These are phyloP conservation scores for Xiphorhynchus elegans DNA, from an alignment of 2,113 vertebrate genomes.

Conservation along the genomic window DNA sequence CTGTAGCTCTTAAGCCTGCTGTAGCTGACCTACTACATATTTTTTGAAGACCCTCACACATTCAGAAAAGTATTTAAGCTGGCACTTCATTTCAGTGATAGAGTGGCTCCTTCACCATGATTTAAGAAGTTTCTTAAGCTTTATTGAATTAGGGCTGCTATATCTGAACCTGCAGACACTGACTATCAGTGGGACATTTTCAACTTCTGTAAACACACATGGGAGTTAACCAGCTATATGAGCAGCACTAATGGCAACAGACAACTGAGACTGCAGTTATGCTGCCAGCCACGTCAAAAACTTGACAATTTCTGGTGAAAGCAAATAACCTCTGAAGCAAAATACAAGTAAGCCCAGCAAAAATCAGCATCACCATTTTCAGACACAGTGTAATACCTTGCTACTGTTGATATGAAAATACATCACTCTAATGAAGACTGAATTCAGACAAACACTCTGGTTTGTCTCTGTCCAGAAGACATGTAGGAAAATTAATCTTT, in stretches of 20 bases:
- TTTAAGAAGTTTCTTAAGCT: neutral
- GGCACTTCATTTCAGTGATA: neutral
- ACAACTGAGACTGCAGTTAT: neutral
- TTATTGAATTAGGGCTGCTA: neutral
- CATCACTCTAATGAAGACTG: neutral
- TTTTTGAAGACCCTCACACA: neutral
- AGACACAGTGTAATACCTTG: neutral
- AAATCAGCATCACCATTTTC: neutral
- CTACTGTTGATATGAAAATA: neutral
- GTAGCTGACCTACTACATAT: neutral
- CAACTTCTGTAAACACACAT: rapidly evolving
- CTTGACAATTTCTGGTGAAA: neutral
- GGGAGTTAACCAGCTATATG: neutral
- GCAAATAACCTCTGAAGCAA: neutral
- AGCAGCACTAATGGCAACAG: neutral
- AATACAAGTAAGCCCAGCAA: neutral
- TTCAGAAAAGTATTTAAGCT: neutral
- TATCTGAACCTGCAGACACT: neutral
- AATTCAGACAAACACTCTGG: neutral
- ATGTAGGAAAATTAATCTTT: neutral
- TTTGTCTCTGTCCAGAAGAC: neutral
- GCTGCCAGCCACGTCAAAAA: neutral
- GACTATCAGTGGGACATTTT: neutral
- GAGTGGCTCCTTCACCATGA: neutral
- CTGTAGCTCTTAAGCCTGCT: neutral